Base-by-base conservation (phyloP, 2,113 vertebrate species). In the Dicrurus megarhynchus region DNA sequence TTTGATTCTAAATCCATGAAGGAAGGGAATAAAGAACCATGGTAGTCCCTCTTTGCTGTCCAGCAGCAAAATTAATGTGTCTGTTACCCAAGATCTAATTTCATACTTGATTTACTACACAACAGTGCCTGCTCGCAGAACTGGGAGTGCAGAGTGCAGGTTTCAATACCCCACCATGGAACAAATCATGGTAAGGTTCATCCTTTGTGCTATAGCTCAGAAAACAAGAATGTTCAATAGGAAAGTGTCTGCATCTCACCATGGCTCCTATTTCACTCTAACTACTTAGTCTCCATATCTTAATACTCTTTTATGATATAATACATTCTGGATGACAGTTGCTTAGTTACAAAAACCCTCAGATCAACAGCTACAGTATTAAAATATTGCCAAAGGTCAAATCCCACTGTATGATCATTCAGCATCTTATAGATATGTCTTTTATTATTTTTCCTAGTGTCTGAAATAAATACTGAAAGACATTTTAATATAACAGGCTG, bases 311-410 rank as follows among this genome's bases (percentile, higher is more conserved):
- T 94, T 92, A 95, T 71, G 77, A 91, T 71, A 57, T 16, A 92
- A 95, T 95, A 89, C 47, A 91, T 95, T 95, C 61, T 94, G 50
- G 53, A 83, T 95, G 89, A 93, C 95, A 96, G 96, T 95, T 95
- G 93, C 91, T 91, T 95, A 92, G 94, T 73, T 96, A 97, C 95
- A 93, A 97, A 95, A 78, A 32, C 41, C 87, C 90, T 92, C 46
- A 61, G 84, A 94, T 87, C 73, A 69, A 76, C 68, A 76, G 44
- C 88, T 85, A 76, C 80, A 88, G n/a, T 78, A 89, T 81, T 60
- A 92, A 94, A 96, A 96, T 75, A 77, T 78, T 74, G 74, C 83
- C 95, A 94, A 93, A 91, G 94, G 90, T 95, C 85, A 97, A 85
- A 93, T 80, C 28, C 46, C 41, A 87, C 19, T 46, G 68, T 37